Conservation (phyloP, 2,888 invertebrate species). For the Lasioglossum figueresi region DNA sequence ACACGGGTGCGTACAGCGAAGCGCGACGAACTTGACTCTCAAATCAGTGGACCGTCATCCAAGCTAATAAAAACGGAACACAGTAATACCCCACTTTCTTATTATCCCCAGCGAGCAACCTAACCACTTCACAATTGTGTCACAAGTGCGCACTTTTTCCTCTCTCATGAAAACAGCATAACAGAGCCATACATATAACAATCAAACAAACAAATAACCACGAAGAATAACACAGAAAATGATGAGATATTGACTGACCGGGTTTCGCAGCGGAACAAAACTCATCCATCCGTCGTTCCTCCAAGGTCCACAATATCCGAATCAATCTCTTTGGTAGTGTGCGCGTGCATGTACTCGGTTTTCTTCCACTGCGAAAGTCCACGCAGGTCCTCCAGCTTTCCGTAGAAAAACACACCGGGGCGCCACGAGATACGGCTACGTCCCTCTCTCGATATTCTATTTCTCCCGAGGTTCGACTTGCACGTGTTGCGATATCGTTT, state of each 20-base stretch:
- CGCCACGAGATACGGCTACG: constrained; percentile 77
- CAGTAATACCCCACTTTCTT: constrained; percentile 62
- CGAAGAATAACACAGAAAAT: no score
- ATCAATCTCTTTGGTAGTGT: background rate
- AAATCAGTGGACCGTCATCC: constrained; percentile 69
- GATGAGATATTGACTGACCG: no score
- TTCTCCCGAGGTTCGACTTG: constrained; percentile 52
- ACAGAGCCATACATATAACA: background rate
- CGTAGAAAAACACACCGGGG: constrained; percentile 79
- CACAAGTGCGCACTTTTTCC: constrained; percentile 9
- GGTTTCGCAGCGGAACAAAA: no score
- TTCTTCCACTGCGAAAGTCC: constrained; percentile 54
- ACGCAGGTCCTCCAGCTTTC: constrained; percentile 77
- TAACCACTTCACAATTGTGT: constrained; percentile 39
- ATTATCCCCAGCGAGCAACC: constrained; percentile 48
- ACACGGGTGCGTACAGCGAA: constrained; percentile 66
- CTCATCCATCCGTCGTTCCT: no score
- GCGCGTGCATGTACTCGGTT: constrained; percentile 18
- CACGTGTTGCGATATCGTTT: constrained; percentile 60
- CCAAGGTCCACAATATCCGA: background rate
- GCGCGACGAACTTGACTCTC: constrained; percentile 75
- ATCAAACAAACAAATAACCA: no score
- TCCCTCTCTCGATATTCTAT: constrained; percentile 60
- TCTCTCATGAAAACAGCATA: constrained; percentile 22
- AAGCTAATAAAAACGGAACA: constrained; percentile 70